These are phyloP conservation scores for Lasaia peninsularis DNA, from an alignment of 1,140 invertebrate species.

Conservation along the genomic window DNA sequence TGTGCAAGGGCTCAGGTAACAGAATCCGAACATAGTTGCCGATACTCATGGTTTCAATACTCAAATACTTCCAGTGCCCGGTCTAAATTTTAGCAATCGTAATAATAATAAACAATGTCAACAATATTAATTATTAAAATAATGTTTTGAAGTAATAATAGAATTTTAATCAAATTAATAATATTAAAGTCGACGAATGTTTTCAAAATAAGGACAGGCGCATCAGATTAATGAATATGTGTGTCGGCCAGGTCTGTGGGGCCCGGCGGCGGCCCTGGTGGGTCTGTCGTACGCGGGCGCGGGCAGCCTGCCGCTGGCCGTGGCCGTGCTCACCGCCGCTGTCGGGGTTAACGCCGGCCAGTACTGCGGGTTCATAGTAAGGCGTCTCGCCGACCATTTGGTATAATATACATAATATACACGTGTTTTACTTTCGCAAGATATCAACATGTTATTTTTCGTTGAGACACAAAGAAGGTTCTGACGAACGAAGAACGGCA, in stretches of 20 bases:
- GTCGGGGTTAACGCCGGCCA: conserved; percentile 85
- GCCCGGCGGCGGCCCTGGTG: conserved; percentile 80
- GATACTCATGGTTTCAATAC: no score
- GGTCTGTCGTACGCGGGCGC: conserved; percentile 76
- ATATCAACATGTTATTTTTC: background rate
- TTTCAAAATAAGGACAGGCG: background rate
- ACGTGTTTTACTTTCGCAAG: background rate
- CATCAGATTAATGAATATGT: background rate
- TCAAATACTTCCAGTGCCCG: no score
- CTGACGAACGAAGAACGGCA: no score
- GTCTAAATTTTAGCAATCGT: no score
- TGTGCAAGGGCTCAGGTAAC: no score
- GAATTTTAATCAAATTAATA: no score
- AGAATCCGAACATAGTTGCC: no score
- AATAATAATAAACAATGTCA: no score
- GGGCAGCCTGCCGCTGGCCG: conserved; percentile 69
- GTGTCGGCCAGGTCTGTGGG: conserved; percentile 71
- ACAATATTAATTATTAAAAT: no score
- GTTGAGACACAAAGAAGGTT: no score
- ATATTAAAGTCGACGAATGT: no score
- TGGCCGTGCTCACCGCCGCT: conserved; percentile 79
- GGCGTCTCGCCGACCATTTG: background rate
- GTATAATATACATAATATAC: background rate
- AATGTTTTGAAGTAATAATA: no score
- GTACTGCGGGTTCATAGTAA: conserved; percentile 80